Base-by-base conservation (phyloP, 2,113 vertebrate species). In the Octodon degus region DNA sequence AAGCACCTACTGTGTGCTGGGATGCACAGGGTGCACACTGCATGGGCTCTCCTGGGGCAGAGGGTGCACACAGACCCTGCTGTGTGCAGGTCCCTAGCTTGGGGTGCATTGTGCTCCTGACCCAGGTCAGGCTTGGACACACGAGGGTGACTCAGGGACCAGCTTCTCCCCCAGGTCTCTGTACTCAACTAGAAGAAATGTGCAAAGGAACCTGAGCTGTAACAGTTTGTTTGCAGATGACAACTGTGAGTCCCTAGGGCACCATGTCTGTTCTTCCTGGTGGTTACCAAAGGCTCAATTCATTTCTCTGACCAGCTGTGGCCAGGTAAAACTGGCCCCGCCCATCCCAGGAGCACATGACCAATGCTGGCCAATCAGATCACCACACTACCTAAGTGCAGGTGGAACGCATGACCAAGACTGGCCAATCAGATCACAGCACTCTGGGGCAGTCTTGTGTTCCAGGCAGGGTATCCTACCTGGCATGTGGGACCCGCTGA, bases 381-480 rank as follows among this genome's bases (percentile, higher is more conserved):
- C 40, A 25, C 17, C 74, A 58, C 55, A 19, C 5, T 19, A 16
- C 55, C 16, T 58, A 58, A 58, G 16, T 4, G 55, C 34, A 34
- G 67, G 67, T 68, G 32, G 25, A 85, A 47, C 91, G n/a, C 32
- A 0, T 72, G 83, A 60, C 68, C 70, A 10, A 84, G 16, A 13
- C 34, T 7, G 58, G 65, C 94, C 92, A 76, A 67, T 89, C 65
- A 70, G 58, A 20, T 25, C 50, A 25, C 24, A 34, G 74, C 37
- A 68, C 1, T 25, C 74, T 3, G 30, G 43, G 27, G 53, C 14
- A 13, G 40, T 81, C 84, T 32, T 7, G 0, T 37, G 86, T 34
- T n/a, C 86, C 62, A 32, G 82, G 25, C 16, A 19, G 82, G 2
- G 25, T 0, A 24, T 74, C 0, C 0, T 40, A 86, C 0, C 0